These are phyloP conservation scores for Orussus abietinus DNA, from an alignment of 1,140 invertebrate genomes.

Conservation along the genomic window DNA sequence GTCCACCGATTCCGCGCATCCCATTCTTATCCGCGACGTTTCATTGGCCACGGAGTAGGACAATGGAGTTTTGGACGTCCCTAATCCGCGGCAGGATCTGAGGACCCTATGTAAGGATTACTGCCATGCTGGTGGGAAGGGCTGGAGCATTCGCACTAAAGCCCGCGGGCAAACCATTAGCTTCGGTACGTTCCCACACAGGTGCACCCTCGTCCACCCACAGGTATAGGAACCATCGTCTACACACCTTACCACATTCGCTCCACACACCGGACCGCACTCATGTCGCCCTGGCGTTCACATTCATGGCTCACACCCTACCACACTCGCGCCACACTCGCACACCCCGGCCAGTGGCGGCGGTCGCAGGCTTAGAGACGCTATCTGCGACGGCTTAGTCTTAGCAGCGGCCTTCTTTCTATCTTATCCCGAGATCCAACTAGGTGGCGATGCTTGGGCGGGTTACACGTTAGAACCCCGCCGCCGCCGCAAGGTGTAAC, in stretches of 20 bases:
- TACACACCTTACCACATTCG: no score
- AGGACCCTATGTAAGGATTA: slow-evolving; percentile 45
- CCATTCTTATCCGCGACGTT: no score
- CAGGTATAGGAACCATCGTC: no score
- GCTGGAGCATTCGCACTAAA: slow-evolving; percentile 17
- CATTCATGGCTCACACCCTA: no score
- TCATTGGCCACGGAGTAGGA: no score
- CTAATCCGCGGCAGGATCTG: slow-evolving; percentile 40
- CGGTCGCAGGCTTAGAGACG: slow-evolving; percentile 32
- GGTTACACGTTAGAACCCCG: slow-evolving; percentile 5
- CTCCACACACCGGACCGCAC: no score
- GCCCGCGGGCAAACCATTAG: neutral
- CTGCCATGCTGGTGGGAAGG: slow-evolving; percentile 27
- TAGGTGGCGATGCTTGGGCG: slow-evolving; percentile 19
- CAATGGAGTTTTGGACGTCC: slow-evolving; percentile 29
- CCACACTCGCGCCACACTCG: no score
- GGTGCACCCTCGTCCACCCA: no score
- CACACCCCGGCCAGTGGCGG: no score
- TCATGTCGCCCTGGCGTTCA: no score
- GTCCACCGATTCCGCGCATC: no score
- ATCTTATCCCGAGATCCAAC: slow-evolving; percentile 35
- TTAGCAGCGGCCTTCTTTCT: slow-evolving; percentile 31
- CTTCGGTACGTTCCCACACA: no score
- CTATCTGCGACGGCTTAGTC: slow-evolving; percentile 37
- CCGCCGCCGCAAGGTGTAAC: slow-evolving; percentile 28